Base-by-base conservation (phyloP, 2,888 invertebrate species). In the Mamestra brassicae region DNA sequence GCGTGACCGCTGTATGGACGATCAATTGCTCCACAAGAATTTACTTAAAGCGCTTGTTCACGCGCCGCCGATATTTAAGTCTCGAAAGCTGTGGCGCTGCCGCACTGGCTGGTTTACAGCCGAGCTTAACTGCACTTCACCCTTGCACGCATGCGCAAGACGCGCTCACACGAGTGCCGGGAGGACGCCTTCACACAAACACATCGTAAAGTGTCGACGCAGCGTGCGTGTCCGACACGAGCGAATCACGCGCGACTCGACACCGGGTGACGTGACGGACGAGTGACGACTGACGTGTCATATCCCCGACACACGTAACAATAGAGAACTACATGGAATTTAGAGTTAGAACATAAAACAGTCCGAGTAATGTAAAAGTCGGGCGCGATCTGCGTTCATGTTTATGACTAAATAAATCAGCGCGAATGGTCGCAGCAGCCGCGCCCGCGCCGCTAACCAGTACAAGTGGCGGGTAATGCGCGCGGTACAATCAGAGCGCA, bases 1-100 rank as follows among this genome's bases (percentile, higher is more conserved):
- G 55, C 61, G 26, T 78, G 86, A 84, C 84, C 78, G 71, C 45
- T 71, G 84, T 66, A 76, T 78, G 58, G 84, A 68, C 74, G 64
- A 81, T 79, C 81, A 84, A 74, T 75, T 81, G 68, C 70, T 17
- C 58, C 68, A 57, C 10, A 66, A 61, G 57, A 52, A 72, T 80
- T 73, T 67, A 73, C 66, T 45, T 60, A 47, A 26, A 67, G 63
- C 60, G 10, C 47, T 61, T 57, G 61, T 58, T 70, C 83, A 55
- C 66, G 60, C 54, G 69, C 70, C 15, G 13, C 3, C 60, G 52
- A 71, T 69, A 74, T 79, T 70, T 74, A 83, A 74, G 74, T 70
- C 52, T 52, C 36, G 38, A 60, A 36, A 58, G 65, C 58, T 81
- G 72, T 74, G 82, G 66, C 60, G 50, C 52, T 26, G 57, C 52